Percentiles rank a stretch among this genome's conserved stretches.
These are phyloP conservation scores for Diaprepes abbreviatus DNA, from an alignment of 2,888 invertebrate genomes.

Conservation along the genomic window DNA sequence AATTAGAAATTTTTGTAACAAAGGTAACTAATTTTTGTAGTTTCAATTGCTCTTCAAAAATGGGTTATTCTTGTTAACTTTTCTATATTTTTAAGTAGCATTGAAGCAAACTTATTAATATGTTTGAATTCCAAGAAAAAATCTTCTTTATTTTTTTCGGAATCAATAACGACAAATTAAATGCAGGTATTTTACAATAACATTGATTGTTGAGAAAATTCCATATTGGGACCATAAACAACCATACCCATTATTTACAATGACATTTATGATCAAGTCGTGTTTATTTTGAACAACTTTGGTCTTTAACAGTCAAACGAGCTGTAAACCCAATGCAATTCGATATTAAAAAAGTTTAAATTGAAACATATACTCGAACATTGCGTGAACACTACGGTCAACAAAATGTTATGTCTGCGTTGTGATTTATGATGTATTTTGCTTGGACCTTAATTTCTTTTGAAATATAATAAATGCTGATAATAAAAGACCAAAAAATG, in stretches of 20 bases:
- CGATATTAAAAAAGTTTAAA: conserved; percentile 9
- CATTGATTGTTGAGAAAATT: background rate
- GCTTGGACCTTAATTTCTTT: background rate
- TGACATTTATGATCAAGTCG: conserved; percentile 23
- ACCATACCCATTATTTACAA: conserved; percentile 1
- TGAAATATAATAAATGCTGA: no score
- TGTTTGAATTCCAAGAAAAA: no score
- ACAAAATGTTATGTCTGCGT: conserved; percentile 13
- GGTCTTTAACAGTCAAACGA: conserved; percentile 12
- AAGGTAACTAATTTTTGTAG: no score
- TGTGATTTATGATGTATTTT: conserved; percentile 10
- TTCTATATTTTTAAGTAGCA: no score
- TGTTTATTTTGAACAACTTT: conserved; percentile 9
- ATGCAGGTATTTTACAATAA: background rate
- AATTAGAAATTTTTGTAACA: no score
- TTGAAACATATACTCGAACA: conserved; percentile 4
- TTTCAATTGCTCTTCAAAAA: no score
- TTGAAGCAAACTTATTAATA: no score
- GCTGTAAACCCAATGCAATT: conserved; percentile 13
- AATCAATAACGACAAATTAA: background rate
- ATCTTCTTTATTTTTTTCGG: no score
- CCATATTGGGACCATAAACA: conserved; percentile 11
- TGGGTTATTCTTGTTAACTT: no score
- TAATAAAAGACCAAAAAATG: no score
- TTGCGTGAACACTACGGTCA: background rate